A percentile compares a stretch with the other conserved stretches of the same genome.
Evolutionary conservation across 2,797 vertebrate genomes (phyloP).

Genomic region (Emydoidea blandingii): DNA sequence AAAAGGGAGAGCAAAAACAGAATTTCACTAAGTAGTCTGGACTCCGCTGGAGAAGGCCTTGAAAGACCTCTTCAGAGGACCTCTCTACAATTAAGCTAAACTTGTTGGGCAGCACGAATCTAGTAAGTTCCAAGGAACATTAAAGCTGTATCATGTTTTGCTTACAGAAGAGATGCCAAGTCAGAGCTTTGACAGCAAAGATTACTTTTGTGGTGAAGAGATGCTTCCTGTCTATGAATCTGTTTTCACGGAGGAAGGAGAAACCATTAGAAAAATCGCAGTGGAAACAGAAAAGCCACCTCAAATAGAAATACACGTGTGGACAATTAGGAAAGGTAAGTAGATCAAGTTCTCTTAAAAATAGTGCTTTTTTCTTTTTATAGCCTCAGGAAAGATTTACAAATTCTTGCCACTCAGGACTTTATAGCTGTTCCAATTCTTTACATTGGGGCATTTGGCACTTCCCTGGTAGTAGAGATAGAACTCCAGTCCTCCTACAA

Average conservation of each 20-base stretch:
- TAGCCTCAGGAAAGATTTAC: background rate
- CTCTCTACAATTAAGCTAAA: slow-evolving; percentile 16
- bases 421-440: background rate
- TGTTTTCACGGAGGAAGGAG: slow-evolving; percentile 78
- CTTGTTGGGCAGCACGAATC: background rate
- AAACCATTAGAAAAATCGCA: slow-evolving; percentile 85
- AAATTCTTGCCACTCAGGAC: background rate
- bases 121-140: slow-evolving; percentile 21
- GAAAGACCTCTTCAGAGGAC: background rate
- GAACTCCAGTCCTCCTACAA: background rate
- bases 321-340: slow-evolving; percentile 86
- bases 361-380: background rate
- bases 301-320: slow-evolving; percentile 84
- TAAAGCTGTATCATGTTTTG: slow-evolving; percentile 54
- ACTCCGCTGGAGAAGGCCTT: slow-evolving; percentile 3
- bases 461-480: background rate
- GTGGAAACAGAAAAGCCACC: slow-evolving; percentile 82
- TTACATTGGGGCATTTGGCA: background rate
- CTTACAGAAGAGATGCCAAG: slow-evolving; percentile 81
- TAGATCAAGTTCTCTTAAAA: slow-evolving; percentile 15
- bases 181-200: slow-evolving; percentile 81
- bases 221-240: slow-evolving; percentile 85
- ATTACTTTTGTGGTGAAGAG: slow-evolving; percentile 85
- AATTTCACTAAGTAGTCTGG: background rate
- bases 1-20: background rate